Evolutionary conservation across 2,888 invertebrate species (phyloP).

Genomic region (Zeuzera pyrina): DNA sequence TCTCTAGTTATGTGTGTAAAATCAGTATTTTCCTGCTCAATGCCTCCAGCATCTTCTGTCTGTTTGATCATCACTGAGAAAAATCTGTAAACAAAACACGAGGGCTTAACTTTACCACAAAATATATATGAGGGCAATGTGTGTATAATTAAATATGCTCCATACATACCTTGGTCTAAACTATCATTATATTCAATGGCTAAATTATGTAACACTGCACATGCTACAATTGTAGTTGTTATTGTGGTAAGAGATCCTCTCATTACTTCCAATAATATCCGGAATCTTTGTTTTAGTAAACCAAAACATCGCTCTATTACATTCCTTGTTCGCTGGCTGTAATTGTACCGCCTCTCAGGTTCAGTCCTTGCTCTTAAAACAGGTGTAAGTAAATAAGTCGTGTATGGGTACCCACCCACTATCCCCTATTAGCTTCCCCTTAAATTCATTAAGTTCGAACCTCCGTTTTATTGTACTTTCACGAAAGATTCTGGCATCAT

Average conservation of each 20-base stretch:
- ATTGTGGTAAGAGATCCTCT: not conserved
- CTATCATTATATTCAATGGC: no score
- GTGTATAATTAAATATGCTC: no score
- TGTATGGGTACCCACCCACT: not conserved
- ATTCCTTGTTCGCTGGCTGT: not conserved
- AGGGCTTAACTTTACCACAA: no score
- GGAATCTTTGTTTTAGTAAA: not conserved
- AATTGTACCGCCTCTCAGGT: not conserved
- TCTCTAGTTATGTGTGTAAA: no score
- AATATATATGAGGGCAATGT: no score
- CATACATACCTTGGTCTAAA: no score
- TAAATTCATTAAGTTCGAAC: not conserved
- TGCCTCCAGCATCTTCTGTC: no score
- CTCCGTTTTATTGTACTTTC: not conserved
- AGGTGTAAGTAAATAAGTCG: not conserved
- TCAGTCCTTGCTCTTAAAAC: not conserved
- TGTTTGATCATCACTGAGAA: no score
- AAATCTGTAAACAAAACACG: no score
- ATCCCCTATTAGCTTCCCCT: not conserved
- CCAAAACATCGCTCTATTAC: conserved; percentile 1
- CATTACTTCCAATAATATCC: not conserved
- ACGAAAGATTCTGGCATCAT: not conserved
- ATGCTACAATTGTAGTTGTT: not conserved
- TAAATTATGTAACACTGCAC: no score
- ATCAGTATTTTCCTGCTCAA: no score